A percentile compares a stretch with the other conserved stretches of the same genome.
Evolutionary conservation across 2,113 vertebrate genomes (phyloP).

Genomic region (Cettia cetti): DNA sequence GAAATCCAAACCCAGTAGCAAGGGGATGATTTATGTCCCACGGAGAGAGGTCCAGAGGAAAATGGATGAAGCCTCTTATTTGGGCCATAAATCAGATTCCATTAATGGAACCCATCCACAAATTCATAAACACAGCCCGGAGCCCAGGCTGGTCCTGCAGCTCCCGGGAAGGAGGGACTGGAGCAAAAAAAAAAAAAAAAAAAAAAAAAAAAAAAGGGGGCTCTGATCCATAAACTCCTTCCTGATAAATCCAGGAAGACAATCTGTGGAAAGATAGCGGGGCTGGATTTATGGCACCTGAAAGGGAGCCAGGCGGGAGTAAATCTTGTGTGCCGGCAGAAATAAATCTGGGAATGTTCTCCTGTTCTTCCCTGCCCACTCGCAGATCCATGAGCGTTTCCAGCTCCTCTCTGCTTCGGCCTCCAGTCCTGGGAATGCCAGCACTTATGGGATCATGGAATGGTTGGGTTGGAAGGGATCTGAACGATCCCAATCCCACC

Average conservation of each 20-base stretch:
- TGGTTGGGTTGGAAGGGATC: not conserved
- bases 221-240: not conserved
- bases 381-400: not conserved
- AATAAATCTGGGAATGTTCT: slow-evolving; percentile 26
- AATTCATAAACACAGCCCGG: slow-evolving; percentile 26
- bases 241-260: slow-evolving; percentile 51
- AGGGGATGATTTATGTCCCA: slow-evolving; percentile 50
- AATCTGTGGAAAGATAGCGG: not conserved
- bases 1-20: slow-evolving; percentile 59
- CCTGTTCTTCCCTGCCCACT: not conserved
- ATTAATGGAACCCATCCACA: slow-evolving; percentile 10
- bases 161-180: not conserved
- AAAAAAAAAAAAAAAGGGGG: not conserved
- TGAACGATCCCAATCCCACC: fast-evolving
- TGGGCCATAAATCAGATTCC: slow-evolving; percentile 56
- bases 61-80: slow-evolving; percentile 52
- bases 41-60: slow-evolving; percentile 21
- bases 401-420: not conserved
- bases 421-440: not conserved
- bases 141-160: not conserved
- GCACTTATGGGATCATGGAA: fast-evolving
- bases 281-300: slow-evolving; percentile 28
- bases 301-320: slow-evolving; percentile 11
- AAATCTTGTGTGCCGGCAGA: not conserved
- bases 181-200: not conserved